Conservation (phyloP, 2,797 vertebrate genomes). For the Diplodus puntazzo region DNA sequence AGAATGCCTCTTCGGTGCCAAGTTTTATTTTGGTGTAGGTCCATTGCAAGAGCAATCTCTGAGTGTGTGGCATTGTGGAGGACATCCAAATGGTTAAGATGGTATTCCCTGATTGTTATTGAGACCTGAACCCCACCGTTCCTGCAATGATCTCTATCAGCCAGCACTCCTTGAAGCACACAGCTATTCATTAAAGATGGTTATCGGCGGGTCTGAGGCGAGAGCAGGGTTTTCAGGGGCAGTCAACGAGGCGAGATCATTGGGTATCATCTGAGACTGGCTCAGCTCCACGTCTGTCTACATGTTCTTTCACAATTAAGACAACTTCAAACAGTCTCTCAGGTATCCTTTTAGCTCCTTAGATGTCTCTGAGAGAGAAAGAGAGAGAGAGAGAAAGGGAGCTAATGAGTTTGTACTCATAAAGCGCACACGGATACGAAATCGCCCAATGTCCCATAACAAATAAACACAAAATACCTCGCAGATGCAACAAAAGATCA, state of each 20-base stretch:
- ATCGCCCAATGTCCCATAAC: conserved; percentile 40
- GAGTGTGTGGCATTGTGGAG: conserved; percentile 91
- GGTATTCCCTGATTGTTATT: conserved; percentile 87
- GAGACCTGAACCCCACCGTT: conserved; percentile 85
- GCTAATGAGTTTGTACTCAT: conserved; percentile 54
- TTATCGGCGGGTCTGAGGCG: conserved; percentile 79
- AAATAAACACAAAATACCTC: conserved; percentile 73
- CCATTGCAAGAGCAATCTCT: conserved; percentile 85
- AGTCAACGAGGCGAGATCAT: conserved; percentile 74
- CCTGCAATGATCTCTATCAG: conserved; percentile 86
- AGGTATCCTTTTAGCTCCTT: conserved; percentile 60
- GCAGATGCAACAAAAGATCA: conserved; percentile 73
- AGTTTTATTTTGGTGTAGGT: conserved; percentile 87
- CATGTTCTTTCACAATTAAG: conserved; percentile 68
- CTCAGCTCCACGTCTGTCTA: conserved; percentile 36
- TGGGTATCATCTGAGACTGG: conserved; percentile 65
- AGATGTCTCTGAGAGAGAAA: conserved; percentile 39
- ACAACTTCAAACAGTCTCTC: conserved; percentile 67
- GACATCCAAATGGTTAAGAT: conserved; percentile 88
- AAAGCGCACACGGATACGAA: conserved; percentile 50
- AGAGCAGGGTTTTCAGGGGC: conserved; percentile 77
- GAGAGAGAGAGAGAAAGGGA: conserved; percentile 27
- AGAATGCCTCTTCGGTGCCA: conserved; percentile 79
- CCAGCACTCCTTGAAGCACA: conserved; percentile 82
- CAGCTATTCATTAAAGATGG: conserved; percentile 89